phyloP scores from a whole-genome alignment of 2,888 invertebrate genomes.

The Chromoteleia sp. region DNA sequence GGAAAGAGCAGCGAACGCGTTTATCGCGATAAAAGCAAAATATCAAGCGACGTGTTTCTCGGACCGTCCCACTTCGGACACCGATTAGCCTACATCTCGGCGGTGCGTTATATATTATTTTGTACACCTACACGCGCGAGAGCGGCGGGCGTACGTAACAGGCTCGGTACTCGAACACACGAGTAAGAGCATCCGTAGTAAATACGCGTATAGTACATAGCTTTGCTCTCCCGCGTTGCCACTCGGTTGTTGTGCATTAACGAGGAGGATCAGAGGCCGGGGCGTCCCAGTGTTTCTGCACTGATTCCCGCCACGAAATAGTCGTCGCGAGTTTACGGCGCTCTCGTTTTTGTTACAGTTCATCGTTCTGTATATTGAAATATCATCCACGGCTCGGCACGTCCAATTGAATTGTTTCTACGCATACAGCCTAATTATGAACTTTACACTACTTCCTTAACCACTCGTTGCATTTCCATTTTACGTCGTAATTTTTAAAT shows the following conservation, averaged over 20 bases:
- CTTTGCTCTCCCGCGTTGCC: slow-evolving; percentile 57
- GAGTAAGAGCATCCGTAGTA: slow-evolving; percentile 39
- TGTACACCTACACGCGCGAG: slow-evolving; percentile 63
- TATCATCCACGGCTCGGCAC: not conserved
- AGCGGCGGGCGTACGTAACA: slow-evolving; percentile 24
- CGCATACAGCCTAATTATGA: not conserved
- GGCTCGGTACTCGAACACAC: slow-evolving; percentile 16
- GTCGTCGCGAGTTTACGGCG: slow-evolving; percentile 22
- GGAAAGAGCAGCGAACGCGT: not conserved
- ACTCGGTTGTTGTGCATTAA: slow-evolving; percentile 64
- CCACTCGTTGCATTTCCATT: no score
- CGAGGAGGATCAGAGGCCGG: slow-evolving; percentile 40
- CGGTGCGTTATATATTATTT: slow-evolving; percentile 67
- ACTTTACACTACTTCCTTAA: no score
- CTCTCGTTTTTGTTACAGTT: slow-evolving; percentile 57
- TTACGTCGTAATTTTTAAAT: no score
- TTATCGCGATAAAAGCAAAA: slow-evolving; percentile 52
- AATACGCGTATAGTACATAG: no score
- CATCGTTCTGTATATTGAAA: slow-evolving; percentile 25
- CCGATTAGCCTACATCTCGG: slow-evolving; percentile 72
- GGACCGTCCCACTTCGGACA: slow-evolving; percentile 65
- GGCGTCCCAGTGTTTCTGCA: slow-evolving; percentile 66
- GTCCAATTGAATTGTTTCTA: slow-evolving; percentile 16
- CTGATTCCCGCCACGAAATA: slow-evolving; percentile 63
- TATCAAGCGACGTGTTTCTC: slow-evolving; percentile 55